phyloP scores from a whole-genome alignment of 1,140 invertebrate species.

The Stegodyphus mimosarum region DNA sequence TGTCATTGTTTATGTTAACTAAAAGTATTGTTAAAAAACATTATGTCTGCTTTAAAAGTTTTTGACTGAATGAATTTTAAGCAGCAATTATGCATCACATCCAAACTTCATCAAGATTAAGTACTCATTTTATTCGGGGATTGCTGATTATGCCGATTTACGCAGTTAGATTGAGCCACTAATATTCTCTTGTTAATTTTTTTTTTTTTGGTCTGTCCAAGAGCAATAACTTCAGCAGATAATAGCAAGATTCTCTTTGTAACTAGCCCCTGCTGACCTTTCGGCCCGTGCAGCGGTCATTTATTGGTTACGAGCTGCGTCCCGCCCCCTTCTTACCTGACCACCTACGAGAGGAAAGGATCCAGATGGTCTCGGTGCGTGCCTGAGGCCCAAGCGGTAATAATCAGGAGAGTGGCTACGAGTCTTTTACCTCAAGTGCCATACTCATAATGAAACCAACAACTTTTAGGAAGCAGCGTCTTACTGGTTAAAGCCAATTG shows the following conservation, averaged over 20 bases:
- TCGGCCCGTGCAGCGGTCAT: constrained; percentile 45
- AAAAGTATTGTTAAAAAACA: too few species aligned
- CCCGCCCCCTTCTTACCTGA: constrained; percentile 48
- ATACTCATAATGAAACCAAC: constrained; percentile 59
- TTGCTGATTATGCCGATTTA: too few species aligned
- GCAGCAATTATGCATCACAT: too few species aligned
- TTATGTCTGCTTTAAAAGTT: too few species aligned
- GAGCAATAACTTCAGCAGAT: not conserved
- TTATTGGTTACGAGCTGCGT: constrained; percentile 55
- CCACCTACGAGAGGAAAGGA: constrained; percentile 31
- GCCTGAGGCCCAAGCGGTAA: constrained; percentile 43
- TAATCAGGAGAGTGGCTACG: constrained; percentile 45
- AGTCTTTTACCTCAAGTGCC: constrained; percentile 57
- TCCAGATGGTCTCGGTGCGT: constrained; percentile 37
- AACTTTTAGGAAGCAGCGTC: constrained; percentile 49
- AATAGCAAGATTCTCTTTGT: constrained; percentile 52
- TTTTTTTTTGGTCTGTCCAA: too few species aligned
- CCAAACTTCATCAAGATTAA: too few species aligned
- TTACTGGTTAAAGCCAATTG: constrained; percentile 56
- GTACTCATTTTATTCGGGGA: too few species aligned
- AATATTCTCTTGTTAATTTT: too few species aligned
- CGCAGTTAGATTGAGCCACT: too few species aligned
- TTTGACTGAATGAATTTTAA: too few species aligned
- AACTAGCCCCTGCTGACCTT: constrained; percentile 58
- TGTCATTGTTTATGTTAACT: too few species aligned